Conservation (phyloP, 2,113 vertebrate species). For the Bothrops jararaca region DNA sequence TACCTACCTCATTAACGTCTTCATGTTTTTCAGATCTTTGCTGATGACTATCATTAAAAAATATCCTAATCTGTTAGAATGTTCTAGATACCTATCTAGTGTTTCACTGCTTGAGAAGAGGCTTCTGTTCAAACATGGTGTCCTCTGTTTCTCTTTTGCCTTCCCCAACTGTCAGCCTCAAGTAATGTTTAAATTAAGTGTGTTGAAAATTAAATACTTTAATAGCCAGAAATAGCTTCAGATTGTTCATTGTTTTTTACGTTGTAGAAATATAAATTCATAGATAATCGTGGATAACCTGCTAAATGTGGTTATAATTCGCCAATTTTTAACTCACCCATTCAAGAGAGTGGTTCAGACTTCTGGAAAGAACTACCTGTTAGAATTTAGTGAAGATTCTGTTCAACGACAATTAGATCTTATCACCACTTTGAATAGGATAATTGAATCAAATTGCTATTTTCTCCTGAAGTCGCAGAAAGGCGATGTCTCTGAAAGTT, state of each 20-base stretch:
- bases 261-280: background rate
- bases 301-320: background rate
- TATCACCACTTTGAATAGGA: background rate
- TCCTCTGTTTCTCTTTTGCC: background rate
- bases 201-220: slow-evolving; percentile 25
- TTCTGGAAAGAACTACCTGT: background rate
- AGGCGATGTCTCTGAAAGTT: background rate
- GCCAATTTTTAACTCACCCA: background rate
- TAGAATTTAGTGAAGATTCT: background rate
- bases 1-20: background rate
- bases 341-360: background rate
- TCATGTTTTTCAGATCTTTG: background rate
- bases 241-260: background rate
- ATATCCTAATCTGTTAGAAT: background rate
- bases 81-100: background rate
- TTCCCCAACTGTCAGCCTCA: background rate
- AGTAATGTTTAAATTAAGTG: background rate
- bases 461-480: background rate
- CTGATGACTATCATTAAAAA: background rate
- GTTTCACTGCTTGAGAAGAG: background rate
- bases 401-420: background rate
- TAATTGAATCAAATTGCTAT: background rate
- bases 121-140: background rate
- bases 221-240: background rate
- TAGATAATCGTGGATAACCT: background rate